Evolutionary conservation across 1,140 invertebrate genomes (phyloP).

Genomic region (Musca vetustissima): DNA sequence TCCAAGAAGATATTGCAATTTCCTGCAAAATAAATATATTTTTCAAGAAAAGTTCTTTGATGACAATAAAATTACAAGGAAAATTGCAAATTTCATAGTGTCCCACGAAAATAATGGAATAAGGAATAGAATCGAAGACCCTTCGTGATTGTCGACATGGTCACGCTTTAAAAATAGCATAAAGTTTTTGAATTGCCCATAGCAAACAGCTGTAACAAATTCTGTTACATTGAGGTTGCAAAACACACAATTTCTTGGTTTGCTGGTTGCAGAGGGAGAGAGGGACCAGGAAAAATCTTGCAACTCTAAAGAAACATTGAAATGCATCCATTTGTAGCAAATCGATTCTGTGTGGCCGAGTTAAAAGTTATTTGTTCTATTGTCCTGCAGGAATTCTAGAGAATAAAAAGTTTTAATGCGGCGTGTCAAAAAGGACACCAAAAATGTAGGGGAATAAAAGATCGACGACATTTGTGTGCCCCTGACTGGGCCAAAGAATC

Average conservation of each 20-base stretch:
- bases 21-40: neutral
- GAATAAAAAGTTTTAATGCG: constrained; percentile 22
- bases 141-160: neutral
- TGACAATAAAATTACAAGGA: constrained; percentile 9
- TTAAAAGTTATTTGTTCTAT: too few relatives aligned
- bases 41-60: neutral
- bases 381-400: neutral
- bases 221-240: too few relatives aligned
- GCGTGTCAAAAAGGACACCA: neutral
- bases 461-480: too few relatives aligned
- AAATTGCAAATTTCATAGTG: constrained; percentile 10
- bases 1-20: neutral
- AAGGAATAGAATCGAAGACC: too few relatives aligned
- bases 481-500: too few relatives aligned
- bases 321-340: neutral
- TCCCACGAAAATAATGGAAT: neutral
- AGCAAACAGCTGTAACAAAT: constrained; percentile 1
- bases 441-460: too few relatives aligned
- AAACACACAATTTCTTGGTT: too few relatives aligned
- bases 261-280: too few relatives aligned
- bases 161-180: constrained; percentile 2
- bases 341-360: constrained; percentile 11
- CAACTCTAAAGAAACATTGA: neutral
- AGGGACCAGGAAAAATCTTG: neutral
- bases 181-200: constrained; percentile 7